phyloP scores from a whole-genome alignment of 2,797 vertebrate genomes.

The Clarias laeviceps region DNA sequence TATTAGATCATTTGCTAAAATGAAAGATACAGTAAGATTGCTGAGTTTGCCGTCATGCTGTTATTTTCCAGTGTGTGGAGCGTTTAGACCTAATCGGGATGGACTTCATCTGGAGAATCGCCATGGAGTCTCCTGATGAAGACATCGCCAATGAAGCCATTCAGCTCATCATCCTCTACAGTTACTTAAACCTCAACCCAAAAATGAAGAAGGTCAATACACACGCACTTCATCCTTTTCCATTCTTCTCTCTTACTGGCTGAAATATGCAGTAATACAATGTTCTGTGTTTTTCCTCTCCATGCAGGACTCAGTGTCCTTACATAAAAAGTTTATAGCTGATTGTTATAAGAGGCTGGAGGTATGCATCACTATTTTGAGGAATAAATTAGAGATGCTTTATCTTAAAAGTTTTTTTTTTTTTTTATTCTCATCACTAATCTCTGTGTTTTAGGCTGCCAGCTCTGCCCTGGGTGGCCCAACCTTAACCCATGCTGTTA shows the following conservation, averaged over 20 bases:
- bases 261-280: not conserved
- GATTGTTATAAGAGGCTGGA: constrained; percentile 98
- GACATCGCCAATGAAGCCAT: constrained; percentile 99
- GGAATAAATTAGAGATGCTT: not conserved
- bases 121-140: constrained; percentile 98
- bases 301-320: constrained; percentile 92
- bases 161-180: constrained; percentile 96
- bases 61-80: constrained; percentile 86
- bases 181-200: constrained; percentile 97
- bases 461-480: constrained; percentile 96
- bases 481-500: constrained; percentile 96
- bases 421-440: not conserved
- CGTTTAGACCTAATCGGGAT: constrained; percentile 96
- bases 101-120: constrained; percentile 99
- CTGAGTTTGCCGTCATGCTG: not conserved
- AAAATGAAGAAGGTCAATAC: constrained; percentile 91
- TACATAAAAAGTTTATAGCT: constrained; percentile 99
- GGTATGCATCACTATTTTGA: constrained; percentile 70
- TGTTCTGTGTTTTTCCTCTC: not conserved
- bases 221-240: not conserved
- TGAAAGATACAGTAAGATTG: not conserved
- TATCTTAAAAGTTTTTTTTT: too few species aligned
- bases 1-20: not conserved
- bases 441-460: constrained; percentile 77
- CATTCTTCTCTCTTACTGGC: not conserved